Conservation (phyloP, 2,888 invertebrate species). For the Aricia artaxerxes region DNA sequence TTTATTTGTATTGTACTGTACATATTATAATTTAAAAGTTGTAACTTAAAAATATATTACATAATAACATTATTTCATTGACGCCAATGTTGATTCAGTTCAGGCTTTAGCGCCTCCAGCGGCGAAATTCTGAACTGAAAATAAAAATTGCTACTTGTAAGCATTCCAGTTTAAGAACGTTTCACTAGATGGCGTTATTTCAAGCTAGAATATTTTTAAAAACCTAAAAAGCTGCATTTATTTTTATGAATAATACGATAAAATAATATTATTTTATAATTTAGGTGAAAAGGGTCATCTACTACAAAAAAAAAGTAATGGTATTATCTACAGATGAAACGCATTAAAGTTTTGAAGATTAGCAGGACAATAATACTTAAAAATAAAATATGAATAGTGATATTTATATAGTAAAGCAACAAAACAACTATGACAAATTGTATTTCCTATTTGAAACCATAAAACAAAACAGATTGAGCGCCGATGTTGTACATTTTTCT, state of each 20-base stretch:
- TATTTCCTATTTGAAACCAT: background rate
- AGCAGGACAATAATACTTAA: background rate
- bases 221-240: background rate
- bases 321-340: too few species aligned
- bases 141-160: background rate
- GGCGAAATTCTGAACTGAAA: background rate
- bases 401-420: background rate
- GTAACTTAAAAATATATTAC: too few species aligned
- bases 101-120: background rate
- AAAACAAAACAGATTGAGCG: background rate
- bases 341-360: background rate
- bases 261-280: background rate
- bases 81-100: background rate
- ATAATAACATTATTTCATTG: too few species aligned
- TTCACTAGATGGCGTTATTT: background rate
- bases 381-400: background rate
- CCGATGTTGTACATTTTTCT: background rate
- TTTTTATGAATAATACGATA: background rate
- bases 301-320: too few species aligned
- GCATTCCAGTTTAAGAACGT: background rate
- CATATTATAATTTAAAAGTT: too few species aligned
- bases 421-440: background rate
- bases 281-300: too few species aligned
- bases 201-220: background rate
- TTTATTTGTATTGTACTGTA: too few species aligned